Evolutionary conservation across 2,113 vertebrate genomes (phyloP).

Genomic region (Aviceda subcristata): DNA sequence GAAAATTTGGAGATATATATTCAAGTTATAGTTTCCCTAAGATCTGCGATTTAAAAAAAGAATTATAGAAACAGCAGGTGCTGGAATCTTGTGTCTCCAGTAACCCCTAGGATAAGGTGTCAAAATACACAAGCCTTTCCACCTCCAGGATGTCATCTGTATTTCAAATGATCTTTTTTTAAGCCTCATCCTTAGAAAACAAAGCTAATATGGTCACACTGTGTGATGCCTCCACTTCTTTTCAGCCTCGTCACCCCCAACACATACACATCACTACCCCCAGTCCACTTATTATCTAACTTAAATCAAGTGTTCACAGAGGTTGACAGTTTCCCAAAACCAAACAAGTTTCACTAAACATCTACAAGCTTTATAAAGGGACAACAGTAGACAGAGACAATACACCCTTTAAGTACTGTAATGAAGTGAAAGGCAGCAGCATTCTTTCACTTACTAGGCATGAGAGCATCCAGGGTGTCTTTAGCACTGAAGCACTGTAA

Average conservation of each 20-base stretch:
- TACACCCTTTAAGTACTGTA: neutral
- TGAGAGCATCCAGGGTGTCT: neutral
- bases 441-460: neutral
- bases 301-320: neutral
- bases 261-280: rapidly evolving
- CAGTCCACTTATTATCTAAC: neutral
- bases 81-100: neutral
- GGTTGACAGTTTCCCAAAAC: neutral
- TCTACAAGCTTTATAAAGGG: neutral
- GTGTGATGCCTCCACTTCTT: rapidly evolving
- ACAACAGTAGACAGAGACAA: neutral
- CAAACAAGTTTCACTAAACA: neutral
- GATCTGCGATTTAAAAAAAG: neutral
- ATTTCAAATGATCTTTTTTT: neutral
- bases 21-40: neutral
- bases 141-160: neutral
- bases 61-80: neutral
- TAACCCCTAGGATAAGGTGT: neutral
- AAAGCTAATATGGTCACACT: neutral
- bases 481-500: neutral
- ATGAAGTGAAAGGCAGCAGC: neutral
- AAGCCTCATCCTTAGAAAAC: neutral
- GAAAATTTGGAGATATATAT: neutral
- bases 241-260: neutral
- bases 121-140: neutral